Conservation (phyloP, 2,113 vertebrate species). For the Etia nguti region DNA sequence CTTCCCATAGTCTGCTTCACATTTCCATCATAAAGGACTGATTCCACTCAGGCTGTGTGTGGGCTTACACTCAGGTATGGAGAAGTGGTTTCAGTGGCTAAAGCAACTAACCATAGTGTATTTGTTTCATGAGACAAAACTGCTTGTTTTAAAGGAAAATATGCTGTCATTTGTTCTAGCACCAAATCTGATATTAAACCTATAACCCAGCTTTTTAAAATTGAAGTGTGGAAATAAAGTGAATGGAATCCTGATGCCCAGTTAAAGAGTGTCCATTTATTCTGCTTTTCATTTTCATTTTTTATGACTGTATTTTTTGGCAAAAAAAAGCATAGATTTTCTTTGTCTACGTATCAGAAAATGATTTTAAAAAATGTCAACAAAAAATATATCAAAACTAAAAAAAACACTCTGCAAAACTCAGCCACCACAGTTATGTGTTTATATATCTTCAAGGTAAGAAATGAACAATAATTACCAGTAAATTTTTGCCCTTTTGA, state of each 20-base stretch:
- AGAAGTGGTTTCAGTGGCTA: not conserved
- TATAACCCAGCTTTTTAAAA: not conserved
- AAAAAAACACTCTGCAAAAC: too few relatives aligned
- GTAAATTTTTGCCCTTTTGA: not conserved
- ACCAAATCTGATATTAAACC: not conserved
- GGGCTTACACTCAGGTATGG: conserved; percentile 12
- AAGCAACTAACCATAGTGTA: not conserved
- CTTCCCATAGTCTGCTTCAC: not conserved
- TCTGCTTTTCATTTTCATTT: not conserved
- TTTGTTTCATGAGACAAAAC: not conserved
- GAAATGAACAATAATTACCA: not conserved
- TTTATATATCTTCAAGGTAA: not conserved
- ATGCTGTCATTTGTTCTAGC: rapidly evolving
- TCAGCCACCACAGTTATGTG: not conserved
- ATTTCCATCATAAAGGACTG: conserved; percentile 3
- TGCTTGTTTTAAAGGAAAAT: not conserved
- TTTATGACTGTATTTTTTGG: not conserved
- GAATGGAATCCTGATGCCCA: not conserved
- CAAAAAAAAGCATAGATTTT: not conserved
- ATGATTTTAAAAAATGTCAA: not conserved
- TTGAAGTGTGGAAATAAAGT: not conserved
- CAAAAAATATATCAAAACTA: not conserved
- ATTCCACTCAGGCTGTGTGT: conserved; percentile 23
- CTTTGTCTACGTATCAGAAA: not conserved
- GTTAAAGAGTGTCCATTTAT: not conserved